These are phyloP conservation scores for Baccha elongata DNA, from an alignment of 2,888 invertebrate species.

Conservation along the genomic window DNA sequence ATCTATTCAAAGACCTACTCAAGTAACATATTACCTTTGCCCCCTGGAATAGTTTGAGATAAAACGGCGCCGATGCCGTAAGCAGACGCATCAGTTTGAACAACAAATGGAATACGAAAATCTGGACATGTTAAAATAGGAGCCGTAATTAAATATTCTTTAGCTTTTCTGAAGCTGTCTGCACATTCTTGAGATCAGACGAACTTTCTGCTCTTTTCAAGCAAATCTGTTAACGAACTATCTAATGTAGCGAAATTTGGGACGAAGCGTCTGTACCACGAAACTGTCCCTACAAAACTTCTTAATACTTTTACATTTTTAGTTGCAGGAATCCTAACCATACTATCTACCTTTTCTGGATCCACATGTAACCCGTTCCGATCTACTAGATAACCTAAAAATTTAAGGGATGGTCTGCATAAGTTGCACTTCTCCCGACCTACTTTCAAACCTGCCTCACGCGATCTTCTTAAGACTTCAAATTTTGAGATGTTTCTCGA, in stretches of 20 bases:
- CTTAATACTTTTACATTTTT: too few species aligned
- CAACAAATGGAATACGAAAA: neutral
- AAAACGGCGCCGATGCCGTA: neutral
- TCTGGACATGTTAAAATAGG: neutral
- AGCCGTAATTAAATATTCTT: neutral
- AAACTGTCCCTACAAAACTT: too few species aligned
- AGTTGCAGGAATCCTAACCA: neutral
- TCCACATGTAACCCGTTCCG: neutral
- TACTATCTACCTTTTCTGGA: neutral
- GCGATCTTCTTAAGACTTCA: neutral
- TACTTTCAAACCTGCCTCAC: neutral
- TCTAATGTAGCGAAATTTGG: neutral
- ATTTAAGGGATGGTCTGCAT: neutral
- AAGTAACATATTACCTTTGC: constrained; percentile 6
- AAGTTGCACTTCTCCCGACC: neutral
- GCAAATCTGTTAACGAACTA: neutral
- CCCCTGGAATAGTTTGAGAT: neutral
- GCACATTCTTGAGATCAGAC: neutral
- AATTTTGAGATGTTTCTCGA: neutral
- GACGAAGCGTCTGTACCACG: neutral
- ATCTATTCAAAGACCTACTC: constrained; percentile 1
- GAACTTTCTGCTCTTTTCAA: neutral
- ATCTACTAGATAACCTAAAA: neutral
- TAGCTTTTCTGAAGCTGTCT: neutral
- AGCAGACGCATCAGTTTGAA: neutral